Conservation (phyloP, 2,888 invertebrate species). For the Cephus pygmeus region DNA sequence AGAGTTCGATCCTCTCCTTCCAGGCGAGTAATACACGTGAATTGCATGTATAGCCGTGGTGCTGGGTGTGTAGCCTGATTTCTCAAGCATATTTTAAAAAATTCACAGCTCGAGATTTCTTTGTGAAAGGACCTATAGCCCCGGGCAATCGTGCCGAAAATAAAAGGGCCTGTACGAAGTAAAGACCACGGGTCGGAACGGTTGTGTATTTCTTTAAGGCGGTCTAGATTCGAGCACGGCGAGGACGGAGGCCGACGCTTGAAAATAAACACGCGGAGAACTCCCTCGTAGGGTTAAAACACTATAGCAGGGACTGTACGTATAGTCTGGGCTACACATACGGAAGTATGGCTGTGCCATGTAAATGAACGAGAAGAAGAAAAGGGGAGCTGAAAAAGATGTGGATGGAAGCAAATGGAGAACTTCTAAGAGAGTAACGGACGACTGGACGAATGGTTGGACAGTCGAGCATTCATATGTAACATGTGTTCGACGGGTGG, state of each 20-base stretch:
- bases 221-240: conserved; percentile 6
- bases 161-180: background rate
- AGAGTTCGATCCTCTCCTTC: background rate
- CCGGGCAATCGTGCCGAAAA: background rate
- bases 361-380: background rate
- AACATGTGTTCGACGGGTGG: conserved; percentile 15
- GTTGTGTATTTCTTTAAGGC: conserved; percentile 3
- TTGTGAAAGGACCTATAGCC: background rate
- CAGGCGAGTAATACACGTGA: background rate
- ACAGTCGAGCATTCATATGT: conserved; percentile 20
- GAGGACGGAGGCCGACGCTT: conserved; percentile 6
- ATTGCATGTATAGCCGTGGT: background rate
- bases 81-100: background rate
- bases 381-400: conserved; percentile 4
- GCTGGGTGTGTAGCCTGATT: background rate
- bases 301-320: background rate
- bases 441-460: background rate
- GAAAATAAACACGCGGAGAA: conserved; percentile 3
- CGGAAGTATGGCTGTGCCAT: background rate
- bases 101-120: background rate
- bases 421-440: background rate
- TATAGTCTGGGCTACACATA: background rate
- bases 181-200: background rate
- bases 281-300: conserved; percentile 2
- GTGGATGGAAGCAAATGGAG: conserved; percentile 2